Evolutionary conservation across 1,140 invertebrate species (phyloP).

Genomic region (Aphaenogaster rudis): DNA sequence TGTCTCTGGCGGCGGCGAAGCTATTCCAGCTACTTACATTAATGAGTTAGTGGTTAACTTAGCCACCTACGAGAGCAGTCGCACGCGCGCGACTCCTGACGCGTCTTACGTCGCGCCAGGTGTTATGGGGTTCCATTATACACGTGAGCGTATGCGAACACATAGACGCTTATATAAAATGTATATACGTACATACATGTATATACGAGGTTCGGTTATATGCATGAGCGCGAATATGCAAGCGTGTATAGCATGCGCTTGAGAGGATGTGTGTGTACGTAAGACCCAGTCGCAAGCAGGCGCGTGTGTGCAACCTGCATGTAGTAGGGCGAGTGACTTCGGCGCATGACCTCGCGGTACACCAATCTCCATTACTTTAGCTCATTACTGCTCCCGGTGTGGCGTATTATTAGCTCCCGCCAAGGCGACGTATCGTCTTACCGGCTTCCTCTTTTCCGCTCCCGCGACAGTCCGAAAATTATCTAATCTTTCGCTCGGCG

Average conservation of each 20-base stretch:
- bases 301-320: background rate
- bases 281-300: conserved; percentile 12
- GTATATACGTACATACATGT: background rate
- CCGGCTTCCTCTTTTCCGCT: conserved; percentile 17
- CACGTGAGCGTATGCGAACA: conserved; percentile 2
- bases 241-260: background rate
- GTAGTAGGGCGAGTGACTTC: conserved; percentile 34
- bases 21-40: conserved; percentile 79
- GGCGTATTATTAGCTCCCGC: conserved; percentile 55
- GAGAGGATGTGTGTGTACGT: background rate
- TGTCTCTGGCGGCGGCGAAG: conserved; percentile 51
- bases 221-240: background rate
- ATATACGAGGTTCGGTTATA: background rate
- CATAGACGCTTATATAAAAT: background rate
- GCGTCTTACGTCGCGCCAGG: conserved; percentile 63
- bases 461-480: conserved; percentile 43
- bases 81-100: conserved; percentile 52
- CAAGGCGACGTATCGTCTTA: conserved; percentile 60
- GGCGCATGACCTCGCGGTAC: conserved; percentile 61
- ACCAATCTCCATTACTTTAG: conserved; percentile 82
- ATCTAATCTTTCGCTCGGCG: conserved; percentile 21
- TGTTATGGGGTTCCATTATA: conserved; percentile 49
- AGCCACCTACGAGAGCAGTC: conserved; percentile 48
- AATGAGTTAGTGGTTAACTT: conserved; percentile 78
- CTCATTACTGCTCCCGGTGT: conserved; percentile 74